Base-by-base conservation (phyloP, 2,797 vertebrate species). In the Alcedo atthis region DNA sequence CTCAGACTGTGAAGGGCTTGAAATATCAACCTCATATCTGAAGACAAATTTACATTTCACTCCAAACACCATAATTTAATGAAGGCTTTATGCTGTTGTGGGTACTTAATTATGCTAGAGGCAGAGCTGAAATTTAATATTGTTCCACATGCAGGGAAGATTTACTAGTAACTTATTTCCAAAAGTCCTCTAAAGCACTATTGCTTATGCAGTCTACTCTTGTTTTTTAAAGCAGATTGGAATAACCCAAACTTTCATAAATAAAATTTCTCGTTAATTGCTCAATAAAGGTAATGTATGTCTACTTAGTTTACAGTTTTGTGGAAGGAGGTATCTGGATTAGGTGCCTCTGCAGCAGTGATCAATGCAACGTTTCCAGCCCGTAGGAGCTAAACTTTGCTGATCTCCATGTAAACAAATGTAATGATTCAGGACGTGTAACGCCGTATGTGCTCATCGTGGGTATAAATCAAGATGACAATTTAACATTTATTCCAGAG, bases 41-140 rank as follows among this genome's bases (percentile, higher is more conserved):
- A 96, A 97, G 96, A 96, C 92, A 97, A 97, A 98, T 97, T 97
- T 97, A 97, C 96, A 97, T 97, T 97, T 97, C 96, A 91, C 93
- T 96, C 95, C 93, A 94, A 97, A 97, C 94, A 95, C 94, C 58
- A 32, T 97, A 96, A 97, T 97, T 97, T 97, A 97, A 97, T 97
- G 96, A 97, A 97, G 96, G 81, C 97, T 97, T 97, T 95, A 96
- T 97, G 93, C 93, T 96, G 88, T 95, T 97, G 92, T 95, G 90
- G 93, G 68, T 96, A 94, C 94, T 97, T 97, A 97, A 97, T 97
- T 97, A 98, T 96, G 95, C 96, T 93, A 45, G 57, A 94, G 95
- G 90, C 90, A 94, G 93, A 95, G 90, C 91, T 96, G 85, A 91
- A 97, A 96, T 96, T 97, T 96, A 96, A 96, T 95, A 90, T 76